A percentile compares a stretch with the other conserved stretches of the same genome.
These are phyloP conservation scores for Trichogramma pretiosum DNA, from an alignment of 1,140 invertebrate genomes.

Conservation along the genomic window DNA sequence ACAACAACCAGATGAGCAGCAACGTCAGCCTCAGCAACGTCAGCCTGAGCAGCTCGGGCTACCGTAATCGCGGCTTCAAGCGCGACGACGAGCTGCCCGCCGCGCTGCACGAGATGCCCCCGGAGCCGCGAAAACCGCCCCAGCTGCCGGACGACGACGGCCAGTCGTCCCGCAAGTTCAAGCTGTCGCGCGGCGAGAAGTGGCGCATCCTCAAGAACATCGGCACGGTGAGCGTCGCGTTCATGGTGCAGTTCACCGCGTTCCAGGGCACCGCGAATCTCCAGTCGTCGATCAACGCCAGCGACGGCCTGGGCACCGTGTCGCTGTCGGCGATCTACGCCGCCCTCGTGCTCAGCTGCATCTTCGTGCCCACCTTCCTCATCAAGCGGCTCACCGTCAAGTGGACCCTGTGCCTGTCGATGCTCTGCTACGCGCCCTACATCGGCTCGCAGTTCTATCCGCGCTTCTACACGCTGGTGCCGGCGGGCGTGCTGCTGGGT, in stretches of 20 bases:
- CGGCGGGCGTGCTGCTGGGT: conserved; percentile 80
- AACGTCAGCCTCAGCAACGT: conserved; percentile 50
- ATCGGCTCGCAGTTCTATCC: conserved; percentile 90
- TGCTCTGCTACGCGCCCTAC: conserved; percentile 88
- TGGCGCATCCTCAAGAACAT: conserved; percentile 84
- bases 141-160: conserved; percentile 55
- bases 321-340: conserved; percentile 81
- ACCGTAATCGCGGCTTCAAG: conserved; percentile 61
- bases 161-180: conserved; percentile 63
- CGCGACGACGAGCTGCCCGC: conserved; percentile 47
- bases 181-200: conserved; percentile 67
- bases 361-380: conserved; percentile 83
- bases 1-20: conserved; percentile 29
- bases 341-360: conserved; percentile 80
- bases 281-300: conserved; percentile 78
- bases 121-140: conserved; percentile 48
- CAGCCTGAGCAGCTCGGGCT: conserved; percentile 48
- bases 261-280: conserved; percentile 84
- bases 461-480: conserved; percentile 81
- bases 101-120: conserved; percentile 47
- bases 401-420: conserved; percentile 85
- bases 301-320: conserved; percentile 73
- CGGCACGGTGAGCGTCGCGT: conserved; percentile 72
- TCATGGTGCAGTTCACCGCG: conserved; percentile 89
- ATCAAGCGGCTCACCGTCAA: conserved; percentile 88